Base-by-base conservation (phyloP, 2,797 vertebrate genomes). In the Cyclura pinguis region DNA sequence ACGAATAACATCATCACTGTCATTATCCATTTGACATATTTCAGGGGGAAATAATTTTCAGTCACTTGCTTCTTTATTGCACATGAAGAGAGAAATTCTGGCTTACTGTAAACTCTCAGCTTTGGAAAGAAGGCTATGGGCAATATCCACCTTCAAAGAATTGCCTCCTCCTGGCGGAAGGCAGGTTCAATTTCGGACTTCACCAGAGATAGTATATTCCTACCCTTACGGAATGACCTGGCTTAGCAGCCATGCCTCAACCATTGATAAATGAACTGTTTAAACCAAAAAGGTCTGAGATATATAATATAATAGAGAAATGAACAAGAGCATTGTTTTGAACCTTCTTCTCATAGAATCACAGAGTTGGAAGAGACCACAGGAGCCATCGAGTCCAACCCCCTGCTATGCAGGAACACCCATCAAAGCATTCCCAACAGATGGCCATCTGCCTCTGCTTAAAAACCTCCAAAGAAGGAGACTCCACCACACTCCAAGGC, bases 11-110 rank as follows among this genome's bases (percentile, higher is more conserved):
- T 84, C 74, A 93, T 64, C 24, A 38, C 32, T 59, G 57, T 42
- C 35, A 82, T 62, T 80, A 90, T 13, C 73, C 1, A 69, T 90
- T 95, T 86, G 92, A 82, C 5, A 1, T n/a, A 84, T 86, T 92
- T 29, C 6, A 13, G 2, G 50, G 90, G 84, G 42, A 67, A 83
- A 92, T 55, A 93, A 81, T 91, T 89, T 64, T 2, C n/a, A 88
- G 18, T 22, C 5, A 0, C 0, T 69, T 92, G 87, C 8, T 89
- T 62, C 57, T 80, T 10, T 80, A 72, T 59, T 59, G 29, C 80
- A 87, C 14, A 20, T 32, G 90, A 47, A n/a, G 94, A 89, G 32
- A 1, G 38, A 35, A 76, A 38, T 16, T 50, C 24, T 59, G n/a
- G 76, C 24, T 22, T 86, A 27, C 24, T 1, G 6, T 24, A 47